Base-by-base conservation (phyloP, 1,140 invertebrate genomes). In the Drosophila miranda region DNA sequence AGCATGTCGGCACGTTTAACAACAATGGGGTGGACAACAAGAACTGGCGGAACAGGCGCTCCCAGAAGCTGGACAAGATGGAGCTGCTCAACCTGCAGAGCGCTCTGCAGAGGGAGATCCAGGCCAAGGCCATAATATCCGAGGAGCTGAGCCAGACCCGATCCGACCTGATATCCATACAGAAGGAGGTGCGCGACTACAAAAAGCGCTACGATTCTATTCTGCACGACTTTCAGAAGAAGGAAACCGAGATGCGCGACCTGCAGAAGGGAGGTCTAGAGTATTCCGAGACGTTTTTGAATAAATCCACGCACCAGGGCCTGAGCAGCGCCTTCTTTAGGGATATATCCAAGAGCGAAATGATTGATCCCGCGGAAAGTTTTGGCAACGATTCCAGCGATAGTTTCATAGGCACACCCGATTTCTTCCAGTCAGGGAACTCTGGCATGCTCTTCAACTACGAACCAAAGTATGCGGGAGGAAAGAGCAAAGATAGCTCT, bases 21-120 rank as follows among this genome's bases (percentile, higher is more conserved):
- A 86, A 90, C 28, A 89, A 84, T 53, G 72, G 67, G 19, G 91
- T 91, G 5, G 93, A 95, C 89, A 95, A 96, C 34, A 90, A 90
- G 89, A 97, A 96, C 87, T 99, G 99, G 99, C 93, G 98, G 43
- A 99, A 99, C 91, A 93, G 98, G n/a, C 94, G 98, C 71, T 99
- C 98, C 19, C 98, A 99, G 91, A 98, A 99, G 90, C 93, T 99
- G 14, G 98, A 99, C 90, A 99, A 99, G 93, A 99, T 99, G 97
- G 98, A 99, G 90, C 93, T 99, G 34, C 93, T 99, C 7, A 99
- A 98, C 90, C 92, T 99, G n/a, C 98, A 99, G 91, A 98, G 97
- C 68, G 97, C 96, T 52, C 92, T 99, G 14, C 97, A 99, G 90
- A 98, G 97, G 54, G 99, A 99, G 93, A 99, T 99, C 72, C 97